phyloP scores from a whole-genome alignment of 2,797 vertebrate species.

The Tachyglossus aculeatus region DNA sequence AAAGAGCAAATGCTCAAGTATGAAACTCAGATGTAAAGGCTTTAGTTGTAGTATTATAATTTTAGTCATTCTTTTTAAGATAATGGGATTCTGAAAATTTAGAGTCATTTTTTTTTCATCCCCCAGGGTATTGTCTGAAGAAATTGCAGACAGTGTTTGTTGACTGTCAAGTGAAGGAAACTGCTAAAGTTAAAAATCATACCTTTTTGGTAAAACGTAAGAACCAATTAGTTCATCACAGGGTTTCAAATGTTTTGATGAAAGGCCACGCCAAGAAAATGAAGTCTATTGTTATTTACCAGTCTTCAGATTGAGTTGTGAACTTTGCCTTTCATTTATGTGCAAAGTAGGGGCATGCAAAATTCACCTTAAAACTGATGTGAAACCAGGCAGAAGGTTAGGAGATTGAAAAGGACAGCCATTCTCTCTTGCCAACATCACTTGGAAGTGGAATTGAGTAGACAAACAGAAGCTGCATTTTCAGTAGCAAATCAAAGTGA shows the following conservation, averaged over 20 bases:
- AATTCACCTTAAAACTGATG: conserved; percentile 14
- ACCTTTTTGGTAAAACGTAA: neutral
- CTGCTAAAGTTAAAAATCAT: neutral
- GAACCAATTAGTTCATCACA: neutral
- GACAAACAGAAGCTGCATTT: neutral
- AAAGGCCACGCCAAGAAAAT: neutral
- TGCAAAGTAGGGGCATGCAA: conserved; percentile 13
- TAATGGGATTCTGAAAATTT: neutral
- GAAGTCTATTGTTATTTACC: conserved; percentile 3
- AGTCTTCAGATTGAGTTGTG: neutral
- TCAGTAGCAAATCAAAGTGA: neutral
- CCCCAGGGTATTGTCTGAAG: no score
- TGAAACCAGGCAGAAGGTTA: neutral
- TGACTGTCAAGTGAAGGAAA: neutral
- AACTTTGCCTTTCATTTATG: conserved; percentile 30
- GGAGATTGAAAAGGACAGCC: neutral
- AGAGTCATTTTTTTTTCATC: neutral
- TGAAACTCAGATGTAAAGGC: no score
- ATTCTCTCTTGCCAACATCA: neutral
- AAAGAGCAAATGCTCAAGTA: no score
- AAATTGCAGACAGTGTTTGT: no score
- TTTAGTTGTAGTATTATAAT: no score
- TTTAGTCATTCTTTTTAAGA: no score
- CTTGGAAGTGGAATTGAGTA: neutral
- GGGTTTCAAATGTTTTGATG: neutral